These are phyloP conservation scores for Brachylomia viminalis DNA, from an alignment of 2,888 invertebrate genomes.

Conservation along the genomic window DNA sequence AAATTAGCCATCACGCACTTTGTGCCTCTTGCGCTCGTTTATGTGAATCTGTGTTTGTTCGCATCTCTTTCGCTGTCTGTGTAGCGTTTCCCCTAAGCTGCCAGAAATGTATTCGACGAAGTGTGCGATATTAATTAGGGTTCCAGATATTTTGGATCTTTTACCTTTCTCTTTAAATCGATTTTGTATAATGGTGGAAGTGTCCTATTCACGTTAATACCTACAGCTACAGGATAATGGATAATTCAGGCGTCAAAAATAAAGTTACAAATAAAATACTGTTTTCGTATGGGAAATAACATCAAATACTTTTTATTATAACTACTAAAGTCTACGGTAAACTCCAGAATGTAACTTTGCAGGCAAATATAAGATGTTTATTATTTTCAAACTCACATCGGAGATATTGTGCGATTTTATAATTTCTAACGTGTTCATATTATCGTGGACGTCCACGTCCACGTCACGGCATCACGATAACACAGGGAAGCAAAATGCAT, in stretches of 20 bases:
- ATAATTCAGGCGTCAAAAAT: neutral
- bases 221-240: neutral
- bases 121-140: conserved; percentile 67
- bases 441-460: no score
- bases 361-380: neutral
- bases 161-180: neutral
- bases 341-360: neutral
- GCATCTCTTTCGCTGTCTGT: conserved; percentile 3
- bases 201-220: no score
- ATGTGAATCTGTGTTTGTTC: neutral
- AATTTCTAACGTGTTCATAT: no score
- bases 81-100: conserved; percentile 13
- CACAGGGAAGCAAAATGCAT: no score
- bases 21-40: no score
- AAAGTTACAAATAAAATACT: no score
- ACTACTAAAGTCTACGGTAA: neutral
- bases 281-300: neutral
- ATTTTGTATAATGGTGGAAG: conserved; percentile 1
- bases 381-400: neutral
- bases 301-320: neutral
- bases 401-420: no score
- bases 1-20: no score
- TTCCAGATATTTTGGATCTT: conserved; percentile 39
- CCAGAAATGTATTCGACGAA: conserved; percentile 36
- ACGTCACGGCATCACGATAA: no score